Evolutionary conservation across 2,888 invertebrate species (phyloP), one percentile per base, ranked within the genome.

Genomic region (Helobdella robusta): DNA sequence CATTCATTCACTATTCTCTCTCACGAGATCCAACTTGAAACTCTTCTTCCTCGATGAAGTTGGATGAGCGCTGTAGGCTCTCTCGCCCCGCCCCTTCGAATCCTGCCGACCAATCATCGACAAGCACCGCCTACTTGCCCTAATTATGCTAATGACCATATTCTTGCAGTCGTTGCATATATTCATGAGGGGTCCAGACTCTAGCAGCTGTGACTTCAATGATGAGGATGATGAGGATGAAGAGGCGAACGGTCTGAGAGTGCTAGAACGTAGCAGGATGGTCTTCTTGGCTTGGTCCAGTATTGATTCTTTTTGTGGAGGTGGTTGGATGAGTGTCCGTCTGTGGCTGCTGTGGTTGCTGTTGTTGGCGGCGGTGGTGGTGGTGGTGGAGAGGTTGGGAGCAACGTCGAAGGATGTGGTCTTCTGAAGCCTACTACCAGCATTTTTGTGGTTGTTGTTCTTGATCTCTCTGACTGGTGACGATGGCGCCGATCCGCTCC

Each of bases 111-210:
- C 65, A 11, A 68, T 67, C 20, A 62, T 34, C 15, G 69, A 68
- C 11, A 78, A 73, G 15, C 77, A 75, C 34, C 76, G 87, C 78
- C 87, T 85, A 71, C 89, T 89, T 28, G 91, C 89, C 80, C 90
- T 87, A 77, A 93, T 91, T 78, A 93, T 91, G 82, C 91, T 90
- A 73, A 91, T 85, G 67, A 93, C 89, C 87, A 93, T 89, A 68
- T 89, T 87, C 78, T 90, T 90, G 82, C 93, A 94, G 83, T 93
- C 93, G 79, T 89, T 88, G 78, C 93, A 94, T 59, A 93, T 91
- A 68, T 87, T 86, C 87, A 91, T 89, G 76, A 88, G 86, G 68
- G 89, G 86, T 56, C 83, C 83, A 65, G 62, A 32, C 15, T 64
- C 66, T 23, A 58, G 59, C 25, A 54, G 32, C 40, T 44, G 64